A percentile compares a stretch with the other conserved stretches of the same genome.
phyloP scores from a whole-genome alignment of 2,888 invertebrate species.

The Gisinianus flammeolus region DNA sequence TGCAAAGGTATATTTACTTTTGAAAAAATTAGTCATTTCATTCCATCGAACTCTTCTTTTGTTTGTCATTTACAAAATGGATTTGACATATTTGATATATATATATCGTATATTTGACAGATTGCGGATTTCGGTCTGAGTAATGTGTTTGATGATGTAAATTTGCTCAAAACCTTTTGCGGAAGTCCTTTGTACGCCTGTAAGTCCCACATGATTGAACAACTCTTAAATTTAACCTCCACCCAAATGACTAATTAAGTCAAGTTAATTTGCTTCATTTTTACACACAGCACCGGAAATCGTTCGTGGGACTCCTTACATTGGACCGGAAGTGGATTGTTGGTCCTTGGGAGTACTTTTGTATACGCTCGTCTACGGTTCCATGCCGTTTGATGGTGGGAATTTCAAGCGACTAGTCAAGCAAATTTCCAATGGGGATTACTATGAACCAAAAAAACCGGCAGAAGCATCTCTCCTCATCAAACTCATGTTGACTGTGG shows the following conservation, averaged over 20 bases:
- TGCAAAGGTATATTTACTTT: constrained; percentile 87
- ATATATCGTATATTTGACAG: constrained; percentile 63
- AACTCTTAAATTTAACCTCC: no score
- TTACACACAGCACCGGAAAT: constrained; percentile 97
- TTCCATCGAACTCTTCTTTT: no score
- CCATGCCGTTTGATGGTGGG: constrained; percentile 86
- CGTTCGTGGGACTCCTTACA: constrained; percentile 86
- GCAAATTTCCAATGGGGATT: constrained; percentile 96
- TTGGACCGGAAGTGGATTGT: constrained; percentile 84
- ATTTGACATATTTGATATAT: background rate
- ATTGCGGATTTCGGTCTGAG: constrained; percentile 99
- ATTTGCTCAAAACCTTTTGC: constrained; percentile 88
- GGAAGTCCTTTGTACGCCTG: constrained; percentile 96
- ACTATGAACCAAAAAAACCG: constrained; percentile 94
- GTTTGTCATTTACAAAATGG: background rate
- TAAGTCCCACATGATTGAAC: no score
- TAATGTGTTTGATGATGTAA: constrained; percentile 90
- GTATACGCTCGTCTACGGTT: constrained; percentile 97
- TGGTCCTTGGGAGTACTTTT: constrained; percentile 95
- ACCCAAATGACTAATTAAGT: no score
- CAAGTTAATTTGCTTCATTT: no score
- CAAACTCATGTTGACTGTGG: constrained; percentile 91
- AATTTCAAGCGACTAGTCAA: constrained; percentile 96
- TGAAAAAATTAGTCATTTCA: no score
- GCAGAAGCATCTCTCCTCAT: constrained; percentile 92